phyloP scores from a whole-genome alignment of 2,797 vertebrate genomes.

The Phrynocephalus vlangalii region DNA sequence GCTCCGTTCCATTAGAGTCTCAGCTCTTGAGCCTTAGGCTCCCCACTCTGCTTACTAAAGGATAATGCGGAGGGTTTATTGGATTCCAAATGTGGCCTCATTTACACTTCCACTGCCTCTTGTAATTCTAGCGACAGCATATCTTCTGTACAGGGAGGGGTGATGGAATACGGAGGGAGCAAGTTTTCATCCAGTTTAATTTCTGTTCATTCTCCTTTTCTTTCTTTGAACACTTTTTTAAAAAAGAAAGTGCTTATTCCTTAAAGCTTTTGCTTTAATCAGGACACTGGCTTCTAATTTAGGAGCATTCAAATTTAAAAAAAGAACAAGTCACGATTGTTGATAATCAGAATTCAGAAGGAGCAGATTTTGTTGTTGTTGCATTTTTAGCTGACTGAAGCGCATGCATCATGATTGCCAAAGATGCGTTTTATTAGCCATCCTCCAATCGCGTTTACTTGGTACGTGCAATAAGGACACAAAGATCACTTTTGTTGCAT shows the following conservation, averaged over 20 bases:
- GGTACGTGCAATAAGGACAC: slow-evolving; percentile 13
- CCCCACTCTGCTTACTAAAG: slow-evolving; percentile 35
- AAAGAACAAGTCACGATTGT: neutral
- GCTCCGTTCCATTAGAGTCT: slow-evolving; percentile 20
- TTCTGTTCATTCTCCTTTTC: neutral
- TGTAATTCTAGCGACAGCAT: slow-evolving; percentile 6
- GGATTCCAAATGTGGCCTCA: slow-evolving; percentile 30
- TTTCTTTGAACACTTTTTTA: neutral
- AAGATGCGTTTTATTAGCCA: slow-evolving; percentile 4
- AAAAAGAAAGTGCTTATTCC: neutral
- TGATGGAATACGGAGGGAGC: neutral
- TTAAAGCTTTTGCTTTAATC: slow-evolving; percentile 26
- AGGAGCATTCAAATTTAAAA: neutral
- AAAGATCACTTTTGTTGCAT: neutral
- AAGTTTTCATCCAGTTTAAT: slow-evolving; percentile 3
- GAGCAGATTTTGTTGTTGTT: slow-evolving; percentile 2
- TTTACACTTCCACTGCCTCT: slow-evolving; percentile 31
- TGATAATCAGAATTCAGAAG: slow-evolving; percentile 25
- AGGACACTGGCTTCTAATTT: slow-evolving; percentile 3
- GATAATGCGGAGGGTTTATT: slow-evolving; percentile 37
- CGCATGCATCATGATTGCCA: neutral
- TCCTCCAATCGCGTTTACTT: neutral
- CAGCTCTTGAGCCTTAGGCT: slow-evolving; percentile 11
- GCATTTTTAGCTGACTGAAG: slow-evolving; percentile 6
- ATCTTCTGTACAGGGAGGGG: neutral